These are phyloP conservation scores for Gibbula magus DNA, from an alignment of 2,888 invertebrate genomes.

Conservation along the genomic window DNA sequence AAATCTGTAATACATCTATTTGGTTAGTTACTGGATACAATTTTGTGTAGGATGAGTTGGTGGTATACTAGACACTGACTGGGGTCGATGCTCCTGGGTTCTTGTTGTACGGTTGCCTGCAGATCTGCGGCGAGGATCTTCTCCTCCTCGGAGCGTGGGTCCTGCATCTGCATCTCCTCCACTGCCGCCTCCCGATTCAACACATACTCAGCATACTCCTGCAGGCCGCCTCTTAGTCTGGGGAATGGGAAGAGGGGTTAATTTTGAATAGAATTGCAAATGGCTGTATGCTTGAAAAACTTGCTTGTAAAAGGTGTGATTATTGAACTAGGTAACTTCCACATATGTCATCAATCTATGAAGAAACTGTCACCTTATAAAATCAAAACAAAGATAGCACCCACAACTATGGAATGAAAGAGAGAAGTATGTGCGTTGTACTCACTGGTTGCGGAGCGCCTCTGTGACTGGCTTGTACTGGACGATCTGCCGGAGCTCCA, in stretches of 20 bases:
- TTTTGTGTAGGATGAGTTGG: too few relatives aligned
- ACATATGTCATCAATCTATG: too few relatives aligned
- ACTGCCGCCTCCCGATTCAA: conserved; percentile 52
- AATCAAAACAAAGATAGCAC: too few relatives aligned
- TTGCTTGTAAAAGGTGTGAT: too few relatives aligned
- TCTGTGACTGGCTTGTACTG: conserved; percentile 71
- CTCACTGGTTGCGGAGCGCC: conserved; percentile 61
- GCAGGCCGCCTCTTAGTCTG: conserved; percentile 64
- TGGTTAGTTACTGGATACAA: too few relatives aligned
- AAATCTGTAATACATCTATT: too few relatives aligned
- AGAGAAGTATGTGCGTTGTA: background rate
- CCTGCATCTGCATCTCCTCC: conserved; percentile 59
- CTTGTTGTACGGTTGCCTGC: conserved; percentile 15
- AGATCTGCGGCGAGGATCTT: conserved; percentile 62
- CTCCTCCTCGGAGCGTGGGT: conserved; percentile 71
- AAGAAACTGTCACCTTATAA: too few relatives aligned
- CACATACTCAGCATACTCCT: conserved; percentile 68
- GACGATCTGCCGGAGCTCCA: conserved; percentile 70
- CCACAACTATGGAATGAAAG: too few relatives aligned
- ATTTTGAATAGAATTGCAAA: background rate
- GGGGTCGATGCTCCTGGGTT: conserved; percentile 29
- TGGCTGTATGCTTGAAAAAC: too few relatives aligned
- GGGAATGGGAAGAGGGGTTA: background rate
- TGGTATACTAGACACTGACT: conserved; percentile 30
- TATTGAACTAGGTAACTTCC: too few relatives aligned